Evolutionary conservation across 92 coral and sea anemone genomes (phyloP).

Genomic region (Pocillopora meandrina): DNA sequence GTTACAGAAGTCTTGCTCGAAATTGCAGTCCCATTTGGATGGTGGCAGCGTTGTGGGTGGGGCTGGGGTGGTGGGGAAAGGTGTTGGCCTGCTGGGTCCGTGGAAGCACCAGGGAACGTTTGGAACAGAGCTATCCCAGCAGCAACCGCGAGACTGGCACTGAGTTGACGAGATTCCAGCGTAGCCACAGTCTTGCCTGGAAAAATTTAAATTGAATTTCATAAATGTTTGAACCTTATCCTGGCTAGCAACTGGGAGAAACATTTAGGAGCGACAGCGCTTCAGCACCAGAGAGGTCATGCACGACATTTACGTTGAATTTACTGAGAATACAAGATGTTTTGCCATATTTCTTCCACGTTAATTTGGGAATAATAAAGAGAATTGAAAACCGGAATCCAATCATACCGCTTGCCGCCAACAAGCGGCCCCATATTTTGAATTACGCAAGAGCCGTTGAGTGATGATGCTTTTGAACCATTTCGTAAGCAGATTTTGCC

Average conservation of each 20-base stretch:
- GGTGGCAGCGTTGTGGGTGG: constrained; percentile 89
- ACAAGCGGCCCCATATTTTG: too few relatives aligned
- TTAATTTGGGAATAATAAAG: too few relatives aligned
- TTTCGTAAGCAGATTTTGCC: too few relatives aligned
- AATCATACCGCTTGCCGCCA: too few relatives aligned
- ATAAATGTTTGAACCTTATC: background rate
- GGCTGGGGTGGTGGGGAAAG: constrained; percentile 92
- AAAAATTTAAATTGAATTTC: background rate
- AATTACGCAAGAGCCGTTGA: too few relatives aligned
- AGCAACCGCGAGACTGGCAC: constrained; percentile 82
- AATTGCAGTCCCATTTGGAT: constrained; percentile 87
- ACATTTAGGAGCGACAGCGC: background rate
- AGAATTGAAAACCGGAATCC: too few relatives aligned
- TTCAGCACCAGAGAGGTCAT: too few relatives aligned
- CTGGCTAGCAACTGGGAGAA: background rate
- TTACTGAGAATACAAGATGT: too few relatives aligned
- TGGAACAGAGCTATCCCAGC: constrained; percentile 89
- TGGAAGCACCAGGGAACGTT: constrained; percentile 86
- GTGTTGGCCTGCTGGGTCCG: constrained; percentile 92
- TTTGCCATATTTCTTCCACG: too few relatives aligned
- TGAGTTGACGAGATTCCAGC: constrained; percentile 56
- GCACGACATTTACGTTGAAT: too few relatives aligned
- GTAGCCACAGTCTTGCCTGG: constrained; percentile 77
- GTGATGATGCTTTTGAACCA: too few relatives aligned
- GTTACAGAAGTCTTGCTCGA: constrained; percentile 73